A percentile compares a stretch with the other conserved stretches of the same genome.
These are phyloP conservation scores for Holothuria glaberrima DNA, from an alignment of 35 echinoderm and acorn worm genomes.

Conservation along the genomic window DNA sequence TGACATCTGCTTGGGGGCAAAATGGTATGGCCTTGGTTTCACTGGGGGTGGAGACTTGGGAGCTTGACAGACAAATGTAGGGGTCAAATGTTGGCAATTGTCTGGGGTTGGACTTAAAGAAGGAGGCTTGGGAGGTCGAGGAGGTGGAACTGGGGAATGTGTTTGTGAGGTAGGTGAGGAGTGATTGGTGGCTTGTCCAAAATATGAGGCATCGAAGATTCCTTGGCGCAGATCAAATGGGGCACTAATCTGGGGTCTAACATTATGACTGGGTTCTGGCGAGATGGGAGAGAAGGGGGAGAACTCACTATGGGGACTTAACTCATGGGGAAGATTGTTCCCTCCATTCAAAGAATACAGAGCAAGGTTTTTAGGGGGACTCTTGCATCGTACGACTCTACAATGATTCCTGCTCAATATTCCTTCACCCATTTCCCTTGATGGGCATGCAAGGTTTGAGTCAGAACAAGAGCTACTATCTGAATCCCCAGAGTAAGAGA, in stretches of 20 bases:
- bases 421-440: neutral
- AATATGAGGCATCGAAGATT: slow-evolving; percentile 23
- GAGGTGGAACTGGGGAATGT: slow-evolving; percentile 24
- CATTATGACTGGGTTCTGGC: neutral
- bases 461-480: slow-evolving; percentile 31
- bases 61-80: neutral
- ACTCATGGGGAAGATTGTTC: neutral
- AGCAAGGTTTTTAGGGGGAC: slow-evolving; percentile 8
- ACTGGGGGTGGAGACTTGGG: slow-evolving; percentile 13
- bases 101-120: slow-evolving; percentile 9
- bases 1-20: neutral
- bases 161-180: neutral
- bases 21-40: slow-evolving; percentile 12
- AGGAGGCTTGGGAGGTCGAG: slow-evolving; percentile 38
- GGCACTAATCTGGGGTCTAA: slow-evolving; percentile 20
- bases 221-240: slow-evolving; percentile 32
- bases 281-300: neutral
- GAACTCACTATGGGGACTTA: neutral
- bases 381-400: neutral
- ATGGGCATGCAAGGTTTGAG: neutral
- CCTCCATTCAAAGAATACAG: neutral
- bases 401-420: neutral
- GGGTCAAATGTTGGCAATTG: neutral
- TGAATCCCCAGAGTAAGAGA: slow-evolving; percentile 44
- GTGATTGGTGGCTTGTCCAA: neutral